Evolutionary conservation across 2,113 vertebrate genomes (phyloP).

Genomic region (Chloropsis hardwickii): DNA sequence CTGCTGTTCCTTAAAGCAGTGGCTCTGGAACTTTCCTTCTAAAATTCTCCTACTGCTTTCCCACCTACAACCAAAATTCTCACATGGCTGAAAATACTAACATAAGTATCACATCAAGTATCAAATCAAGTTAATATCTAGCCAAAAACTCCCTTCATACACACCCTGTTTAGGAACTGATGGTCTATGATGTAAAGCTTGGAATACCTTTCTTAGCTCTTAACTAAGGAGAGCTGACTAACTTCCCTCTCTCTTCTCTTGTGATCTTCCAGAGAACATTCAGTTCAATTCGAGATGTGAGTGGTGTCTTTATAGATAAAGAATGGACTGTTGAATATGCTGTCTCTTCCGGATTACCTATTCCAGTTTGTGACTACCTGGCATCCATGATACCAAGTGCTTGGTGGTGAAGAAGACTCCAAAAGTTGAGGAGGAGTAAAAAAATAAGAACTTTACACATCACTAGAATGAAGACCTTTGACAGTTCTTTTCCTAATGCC

Average conservation of each 20-base stretch:
- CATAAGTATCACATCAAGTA: fast-evolving
- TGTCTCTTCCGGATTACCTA: background rate
- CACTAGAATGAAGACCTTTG: background rate
- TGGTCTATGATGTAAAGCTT: background rate
- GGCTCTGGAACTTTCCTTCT: background rate
- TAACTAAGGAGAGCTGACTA: background rate
- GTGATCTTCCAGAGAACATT: background rate
- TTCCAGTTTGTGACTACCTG: background rate
- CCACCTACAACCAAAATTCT: background rate
- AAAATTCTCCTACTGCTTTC: background rate
- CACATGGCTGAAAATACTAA: background rate
- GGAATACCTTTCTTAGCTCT: background rate
- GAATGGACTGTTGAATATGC: background rate
- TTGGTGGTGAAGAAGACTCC: background rate
- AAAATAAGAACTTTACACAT: background rate
- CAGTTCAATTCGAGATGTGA: background rate
- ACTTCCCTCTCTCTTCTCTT: background rate
- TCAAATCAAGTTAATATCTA: background rate
- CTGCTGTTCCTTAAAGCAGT: background rate
- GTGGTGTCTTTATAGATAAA: background rate
- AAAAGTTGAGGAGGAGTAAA: background rate
- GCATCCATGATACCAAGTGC: background rate
- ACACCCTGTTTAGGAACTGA: background rate
- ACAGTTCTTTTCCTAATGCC: background rate
- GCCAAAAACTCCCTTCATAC: background rate